Percentiles rank a stretch among this genome's conserved stretches.
These are phyloP conservation scores for Synodontis membranacea DNA, from an alignment of 2,113 vertebrate species.

Conservation along the genomic window DNA sequence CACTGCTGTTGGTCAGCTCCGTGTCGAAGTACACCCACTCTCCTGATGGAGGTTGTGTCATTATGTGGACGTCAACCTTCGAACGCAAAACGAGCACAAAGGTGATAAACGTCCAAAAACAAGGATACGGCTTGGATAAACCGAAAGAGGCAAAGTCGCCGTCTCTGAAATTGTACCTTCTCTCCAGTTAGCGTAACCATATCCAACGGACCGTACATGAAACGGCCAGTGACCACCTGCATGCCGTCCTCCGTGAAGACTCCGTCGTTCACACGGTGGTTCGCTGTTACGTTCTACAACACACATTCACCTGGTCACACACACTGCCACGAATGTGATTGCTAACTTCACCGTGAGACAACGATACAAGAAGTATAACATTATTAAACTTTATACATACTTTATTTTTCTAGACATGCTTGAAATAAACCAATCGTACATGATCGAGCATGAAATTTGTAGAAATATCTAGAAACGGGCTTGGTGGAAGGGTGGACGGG, in stretches of 20 bases:
- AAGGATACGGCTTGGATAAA: too few species aligned
- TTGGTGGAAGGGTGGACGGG: too few species aligned
- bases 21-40: conserved; percentile 95
- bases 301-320: conserved; percentile 9
- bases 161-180: conserved; percentile 76
- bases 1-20: conserved; percentile 92
- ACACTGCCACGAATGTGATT: not conserved
- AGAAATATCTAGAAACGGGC: not conserved
- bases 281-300: conserved; percentile 90
- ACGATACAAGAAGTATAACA: not conserved
- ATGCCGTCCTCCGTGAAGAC: conserved; percentile 88
- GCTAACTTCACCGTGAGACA: not conserved
- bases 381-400: not conserved
- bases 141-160: not conserved
- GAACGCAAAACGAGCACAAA: conserved; percentile 33
- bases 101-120: not conserved
- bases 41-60: conserved; percentile 92
- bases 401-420: not conserved
- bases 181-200: conserved; percentile 98
- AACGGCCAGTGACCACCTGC: conserved; percentile 86
- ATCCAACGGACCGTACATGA: conserved; percentile 97
- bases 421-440: not conserved
- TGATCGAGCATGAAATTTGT: not conserved
- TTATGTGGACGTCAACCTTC: conserved; percentile 96
- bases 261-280: conserved; percentile 90